phyloP scores from a whole-genome alignment of 2,888 invertebrate species.

The Germaria angustata region DNA sequence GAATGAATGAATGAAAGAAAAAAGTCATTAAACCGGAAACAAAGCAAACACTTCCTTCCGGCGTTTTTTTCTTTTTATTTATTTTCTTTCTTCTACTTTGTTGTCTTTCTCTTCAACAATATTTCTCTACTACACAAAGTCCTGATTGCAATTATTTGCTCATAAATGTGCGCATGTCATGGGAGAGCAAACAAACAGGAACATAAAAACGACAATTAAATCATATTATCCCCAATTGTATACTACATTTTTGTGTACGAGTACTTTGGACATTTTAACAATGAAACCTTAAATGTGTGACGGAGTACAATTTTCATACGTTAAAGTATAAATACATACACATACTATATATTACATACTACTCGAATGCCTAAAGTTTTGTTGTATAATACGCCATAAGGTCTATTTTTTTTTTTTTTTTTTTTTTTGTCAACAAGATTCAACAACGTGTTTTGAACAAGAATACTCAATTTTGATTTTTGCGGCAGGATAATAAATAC shows the following conservation, averaged over 20 bases:
- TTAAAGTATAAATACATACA: background rate
- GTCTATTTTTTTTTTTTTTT: slow-evolving; percentile 23
- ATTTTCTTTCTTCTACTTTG: background rate
- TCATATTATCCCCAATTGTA: slow-evolving; percentile 31
- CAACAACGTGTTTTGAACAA: slow-evolving; percentile 55
- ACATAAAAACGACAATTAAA: slow-evolving; percentile 16
- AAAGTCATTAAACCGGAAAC: slow-evolving; percentile 68
- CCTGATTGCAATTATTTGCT: background rate
- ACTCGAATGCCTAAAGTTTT: too few species aligned
- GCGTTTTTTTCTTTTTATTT: slow-evolving; percentile 33
- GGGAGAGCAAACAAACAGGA: slow-evolving; percentile 10
- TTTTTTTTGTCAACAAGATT: slow-evolving; percentile 1
- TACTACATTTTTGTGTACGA: slow-evolving; percentile 13
- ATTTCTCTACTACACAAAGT: slow-evolving; percentile 47
- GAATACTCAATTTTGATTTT: slow-evolving; percentile 19
- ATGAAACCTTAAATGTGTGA: slow-evolving; percentile 63
- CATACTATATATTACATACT: too few species aligned
- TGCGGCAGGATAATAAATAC: slow-evolving; percentile 15
- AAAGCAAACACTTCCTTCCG: slow-evolving; percentile 68
- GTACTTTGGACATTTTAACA: slow-evolving; percentile 29
- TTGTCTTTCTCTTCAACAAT: background rate
- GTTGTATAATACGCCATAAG: background rate
- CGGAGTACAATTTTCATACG: background rate
- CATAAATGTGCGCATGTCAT: slow-evolving; percentile 43
- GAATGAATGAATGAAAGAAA: slow-evolving; percentile 32